phyloP scores from a whole-genome alignment of 2,888 invertebrate genomes.

The Ichneumon xanthorius region DNA sequence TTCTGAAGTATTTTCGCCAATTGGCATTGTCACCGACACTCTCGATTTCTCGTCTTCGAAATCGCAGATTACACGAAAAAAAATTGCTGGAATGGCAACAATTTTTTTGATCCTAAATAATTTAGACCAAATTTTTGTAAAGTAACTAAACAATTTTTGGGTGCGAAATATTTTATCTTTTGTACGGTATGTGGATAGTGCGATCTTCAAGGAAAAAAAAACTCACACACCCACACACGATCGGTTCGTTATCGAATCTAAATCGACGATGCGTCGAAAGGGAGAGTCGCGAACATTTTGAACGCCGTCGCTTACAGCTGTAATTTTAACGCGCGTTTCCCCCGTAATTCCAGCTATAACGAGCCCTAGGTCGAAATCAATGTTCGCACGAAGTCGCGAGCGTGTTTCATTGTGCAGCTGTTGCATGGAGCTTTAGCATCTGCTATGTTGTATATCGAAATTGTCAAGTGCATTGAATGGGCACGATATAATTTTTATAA shows the following conservation, averaged over 20 bases:
- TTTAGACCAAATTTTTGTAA: neutral
- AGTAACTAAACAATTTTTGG: neutral
- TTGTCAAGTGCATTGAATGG: constrained; percentile 14
- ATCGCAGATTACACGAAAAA: constrained; percentile 5
- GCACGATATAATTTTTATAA: constrained; percentile 40
- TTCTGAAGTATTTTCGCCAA: constrained; percentile 54
- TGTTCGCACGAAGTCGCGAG: constrained; percentile 51
- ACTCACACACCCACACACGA: constrained; percentile 14
- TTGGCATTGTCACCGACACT: constrained; percentile 27
- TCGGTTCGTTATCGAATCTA: constrained; percentile 66
- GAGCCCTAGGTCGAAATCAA: constrained; percentile 70
- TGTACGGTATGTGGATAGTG: neutral
- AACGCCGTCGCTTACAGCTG: constrained; percentile 54
- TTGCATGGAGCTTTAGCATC: neutral
- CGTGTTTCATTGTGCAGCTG: neutral
- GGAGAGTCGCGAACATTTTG: constrained; percentile 23
- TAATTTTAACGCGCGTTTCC: constrained; percentile 73
- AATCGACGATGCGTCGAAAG: constrained; percentile 38
- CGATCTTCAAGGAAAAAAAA: neutral
- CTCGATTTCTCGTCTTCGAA: neutral
- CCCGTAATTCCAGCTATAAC: constrained; percentile 70
- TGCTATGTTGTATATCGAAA: neutral
- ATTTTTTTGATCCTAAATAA: neutral
- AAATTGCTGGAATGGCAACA: neutral
- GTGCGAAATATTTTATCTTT: constrained; percentile 31